Conservation (phyloP, 2,113 vertebrate species). For the Formicarius rufipectus region DNA sequence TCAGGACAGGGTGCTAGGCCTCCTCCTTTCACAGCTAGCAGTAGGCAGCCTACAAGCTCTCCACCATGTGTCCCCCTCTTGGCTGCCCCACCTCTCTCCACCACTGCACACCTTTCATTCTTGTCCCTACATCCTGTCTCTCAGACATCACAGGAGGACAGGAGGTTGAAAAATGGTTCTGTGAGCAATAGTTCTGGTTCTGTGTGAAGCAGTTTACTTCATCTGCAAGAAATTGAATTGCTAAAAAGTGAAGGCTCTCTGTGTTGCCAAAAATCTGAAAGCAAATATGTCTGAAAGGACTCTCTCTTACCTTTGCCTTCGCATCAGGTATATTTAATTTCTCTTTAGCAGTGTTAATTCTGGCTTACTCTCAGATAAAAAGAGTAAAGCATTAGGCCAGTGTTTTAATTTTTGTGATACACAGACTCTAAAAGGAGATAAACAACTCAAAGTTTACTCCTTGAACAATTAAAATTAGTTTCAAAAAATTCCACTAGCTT, state of each 20-base stretch:
- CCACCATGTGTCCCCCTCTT: neutral
- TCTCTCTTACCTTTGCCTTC: neutral
- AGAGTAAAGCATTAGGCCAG: neutral
- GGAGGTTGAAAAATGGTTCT: neutral
- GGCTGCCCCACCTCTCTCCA: neutral
- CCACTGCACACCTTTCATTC: accelerated
- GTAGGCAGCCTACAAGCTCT: neutral
- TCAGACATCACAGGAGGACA: accelerated
- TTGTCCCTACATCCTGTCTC: accelerated
- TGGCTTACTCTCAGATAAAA: neutral
- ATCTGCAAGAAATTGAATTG: neutral
- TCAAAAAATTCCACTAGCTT: neutral
- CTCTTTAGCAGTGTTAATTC: neutral
- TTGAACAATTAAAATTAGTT: neutral
- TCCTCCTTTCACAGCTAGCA: neutral
- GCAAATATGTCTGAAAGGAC: neutral
- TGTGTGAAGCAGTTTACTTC: neutral
- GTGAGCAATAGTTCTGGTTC: neutral
- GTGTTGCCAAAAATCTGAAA: neutral
- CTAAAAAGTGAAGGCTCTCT: neutral
- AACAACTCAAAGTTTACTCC: neutral
- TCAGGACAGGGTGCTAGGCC: neutral
- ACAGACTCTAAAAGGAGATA: neutral
- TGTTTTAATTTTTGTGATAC: neutral
- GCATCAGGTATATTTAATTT: neutral